Evolutionary conservation across 2,113 vertebrate genomes (phyloP).

Genomic region (Ochotona princeps): DNA sequence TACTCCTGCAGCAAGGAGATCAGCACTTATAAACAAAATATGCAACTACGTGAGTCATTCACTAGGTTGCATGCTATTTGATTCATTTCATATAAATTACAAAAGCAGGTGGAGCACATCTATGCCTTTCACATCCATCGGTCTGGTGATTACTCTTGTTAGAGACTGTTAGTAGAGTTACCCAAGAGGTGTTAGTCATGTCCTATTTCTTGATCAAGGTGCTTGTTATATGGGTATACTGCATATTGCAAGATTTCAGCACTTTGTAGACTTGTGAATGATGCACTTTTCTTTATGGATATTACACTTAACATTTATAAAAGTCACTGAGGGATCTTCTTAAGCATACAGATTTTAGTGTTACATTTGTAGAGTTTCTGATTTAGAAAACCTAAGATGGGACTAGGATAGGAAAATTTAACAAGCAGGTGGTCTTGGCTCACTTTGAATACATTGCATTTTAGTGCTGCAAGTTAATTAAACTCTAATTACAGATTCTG

Average conservation of each 20-base stretch:
- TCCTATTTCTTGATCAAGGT: neutral
- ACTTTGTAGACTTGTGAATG: neutral
- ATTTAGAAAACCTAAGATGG: slow-evolving; percentile 49
- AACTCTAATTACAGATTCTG: slow-evolving; percentile 24
- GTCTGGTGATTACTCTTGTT: neutral
- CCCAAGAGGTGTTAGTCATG: neutral
- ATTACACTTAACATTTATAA: slow-evolving; percentile 31
- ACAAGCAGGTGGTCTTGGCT: slow-evolving; percentile 44
- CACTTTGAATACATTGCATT: slow-evolving; percentile 26
- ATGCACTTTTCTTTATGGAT: slow-evolving; percentile 43
- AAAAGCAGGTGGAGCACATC: neutral
- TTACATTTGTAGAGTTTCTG: slow-evolving; percentile 32
- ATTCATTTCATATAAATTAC: neutral
- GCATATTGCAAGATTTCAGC: slow-evolving; percentile 31
- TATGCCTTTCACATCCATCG: neutral
- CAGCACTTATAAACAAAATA: neutral
- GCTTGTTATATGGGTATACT: neutral
- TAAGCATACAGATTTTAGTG: slow-evolving; percentile 40
- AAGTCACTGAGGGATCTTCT: slow-evolving; percentile 49
- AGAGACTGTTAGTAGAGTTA: neutral
- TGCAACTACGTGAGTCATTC: neutral
- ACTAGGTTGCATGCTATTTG: neutral
- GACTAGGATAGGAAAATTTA: slow-evolving; percentile 3
- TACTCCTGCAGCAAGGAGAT: neutral
- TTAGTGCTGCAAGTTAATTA: slow-evolving; percentile 15